These are phyloP conservation scores for Archips xylosteana DNA, from an alignment of 2,888 invertebrate species.

Conservation along the genomic window DNA sequence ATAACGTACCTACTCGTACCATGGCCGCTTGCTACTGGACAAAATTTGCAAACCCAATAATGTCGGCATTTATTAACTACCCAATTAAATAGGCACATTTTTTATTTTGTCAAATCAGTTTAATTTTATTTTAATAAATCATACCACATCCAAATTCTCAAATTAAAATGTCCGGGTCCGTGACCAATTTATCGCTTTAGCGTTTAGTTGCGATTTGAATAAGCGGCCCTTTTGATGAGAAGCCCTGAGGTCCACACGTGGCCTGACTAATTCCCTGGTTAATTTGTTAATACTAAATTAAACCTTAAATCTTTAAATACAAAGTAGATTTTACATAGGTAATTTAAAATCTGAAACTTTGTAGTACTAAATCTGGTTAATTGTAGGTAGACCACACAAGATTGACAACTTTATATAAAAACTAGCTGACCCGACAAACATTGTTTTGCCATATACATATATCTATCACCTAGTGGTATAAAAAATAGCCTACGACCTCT, in stretches of 20 bases:
- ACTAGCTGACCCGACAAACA: too few species aligned
- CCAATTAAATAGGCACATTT: background rate
- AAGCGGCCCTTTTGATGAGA: slow-evolving; percentile 49
- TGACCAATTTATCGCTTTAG: slow-evolving; percentile 57
- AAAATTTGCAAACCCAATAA: too few species aligned
- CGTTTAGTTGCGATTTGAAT: slow-evolving; percentile 53
- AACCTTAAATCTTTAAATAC: background rate
- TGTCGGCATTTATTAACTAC: too few species aligned
- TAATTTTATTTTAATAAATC: slow-evolving; percentile 1
- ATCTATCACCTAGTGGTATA: too few species aligned
- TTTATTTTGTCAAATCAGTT: background rate
- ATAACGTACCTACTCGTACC: too few species aligned
- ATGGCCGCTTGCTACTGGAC: too few species aligned
- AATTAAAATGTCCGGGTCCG: slow-evolving; percentile 47
- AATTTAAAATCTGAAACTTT: background rate
- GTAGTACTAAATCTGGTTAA: background rate
- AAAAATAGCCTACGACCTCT: too few species aligned
- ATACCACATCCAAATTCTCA: slow-evolving; percentile 53
- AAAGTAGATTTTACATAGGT: background rate
- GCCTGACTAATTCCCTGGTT: slow-evolving; percentile 1
- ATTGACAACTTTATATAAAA: too few species aligned
- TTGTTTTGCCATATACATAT: too few species aligned
- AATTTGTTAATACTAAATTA: background rate
- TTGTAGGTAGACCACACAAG: slow-evolving; percentile 34
- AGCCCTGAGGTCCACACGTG: slow-evolving; percentile 20